These are phyloP conservation scores for Diorhabda sublineata DNA, from an alignment of 1,140 invertebrate species.

Conservation along the genomic window DNA sequence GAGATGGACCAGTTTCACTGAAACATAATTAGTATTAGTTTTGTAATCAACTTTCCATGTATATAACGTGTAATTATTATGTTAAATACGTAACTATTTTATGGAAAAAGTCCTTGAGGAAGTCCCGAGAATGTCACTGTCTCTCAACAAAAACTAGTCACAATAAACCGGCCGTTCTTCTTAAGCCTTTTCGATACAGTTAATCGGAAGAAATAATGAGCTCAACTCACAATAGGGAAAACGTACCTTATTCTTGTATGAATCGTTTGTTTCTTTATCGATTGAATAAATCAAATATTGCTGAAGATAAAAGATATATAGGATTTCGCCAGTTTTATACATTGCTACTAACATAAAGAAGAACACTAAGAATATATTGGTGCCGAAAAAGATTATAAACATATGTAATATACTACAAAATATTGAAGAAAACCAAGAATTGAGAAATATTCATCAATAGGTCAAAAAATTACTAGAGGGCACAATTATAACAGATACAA, in stretches of 20 bases:
- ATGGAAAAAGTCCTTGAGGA: not conserved
- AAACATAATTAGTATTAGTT: no score
- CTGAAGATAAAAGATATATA: constrained; percentile 14
- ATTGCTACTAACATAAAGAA: not conserved
- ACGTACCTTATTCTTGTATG: constrained; percentile 26
- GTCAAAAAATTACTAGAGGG: no score
- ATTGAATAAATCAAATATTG: constrained; percentile 19
- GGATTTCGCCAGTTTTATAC: constrained; percentile 11
- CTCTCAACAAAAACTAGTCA: constrained; percentile 34
- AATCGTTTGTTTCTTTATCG: constrained; percentile 26
- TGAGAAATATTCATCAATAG: no score
- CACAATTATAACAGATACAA: no score
- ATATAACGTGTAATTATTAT: not conserved
- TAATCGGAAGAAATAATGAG: constrained; percentile 42
- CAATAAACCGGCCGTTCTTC: constrained; percentile 36
- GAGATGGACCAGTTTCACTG: no score
- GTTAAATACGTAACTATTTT: not conserved
- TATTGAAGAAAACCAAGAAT: no score
- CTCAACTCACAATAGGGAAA: constrained; percentile 32
- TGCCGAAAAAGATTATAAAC: no score
- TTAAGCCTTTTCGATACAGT: constrained; percentile 41
- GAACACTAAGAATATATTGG: no score
- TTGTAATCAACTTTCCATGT: no score
- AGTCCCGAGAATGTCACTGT: constrained; percentile 10
- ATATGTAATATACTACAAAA: no score